phyloP scores from a whole-genome alignment of 1,140 invertebrate species.

The Pseudoatta argentina region DNA sequence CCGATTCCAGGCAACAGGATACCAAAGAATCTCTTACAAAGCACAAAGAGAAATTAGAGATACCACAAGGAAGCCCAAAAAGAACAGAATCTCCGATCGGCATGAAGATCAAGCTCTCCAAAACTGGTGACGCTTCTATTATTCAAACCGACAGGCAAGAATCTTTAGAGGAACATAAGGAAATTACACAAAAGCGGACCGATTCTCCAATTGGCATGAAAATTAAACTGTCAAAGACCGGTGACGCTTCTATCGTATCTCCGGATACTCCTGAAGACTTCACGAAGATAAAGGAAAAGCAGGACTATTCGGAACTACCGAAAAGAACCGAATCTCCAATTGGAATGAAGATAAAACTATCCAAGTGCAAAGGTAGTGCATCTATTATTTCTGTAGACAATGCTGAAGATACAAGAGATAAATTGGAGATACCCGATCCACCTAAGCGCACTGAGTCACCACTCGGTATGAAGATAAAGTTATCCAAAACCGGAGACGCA shows the following conservation, averaged over 20 bases:
- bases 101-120: slow-evolving; percentile 81
- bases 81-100: slow-evolving; percentile 79
- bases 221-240: slow-evolving; percentile 84
- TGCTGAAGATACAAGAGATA: slow-evolving; percentile 76
- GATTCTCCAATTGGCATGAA: slow-evolving; percentile 84
- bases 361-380: slow-evolving; percentile 77
- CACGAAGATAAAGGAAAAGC: slow-evolving; percentile 71
- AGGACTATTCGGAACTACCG: slow-evolving; percentile 70
- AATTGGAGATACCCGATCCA: slow-evolving; percentile 74
- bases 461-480: slow-evolving; percentile 78
- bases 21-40: slow-evolving; percentile 70
- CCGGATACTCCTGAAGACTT: slow-evolving; percentile 71
- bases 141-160: slow-evolving; percentile 77
- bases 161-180: slow-evolving; percentile 69
- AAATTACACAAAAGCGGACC: slow-evolving; percentile 72
- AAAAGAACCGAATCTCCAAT: slow-evolving; percentile 81
- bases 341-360: slow-evolving; percentile 83
- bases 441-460: slow-evolving; percentile 77
- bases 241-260: slow-evolving; percentile 84
- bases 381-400: slow-evolving; percentile 78
- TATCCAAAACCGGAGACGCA: slow-evolving; percentile 76
- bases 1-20: slow-evolving; percentile 73
- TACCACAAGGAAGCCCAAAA: slow-evolving; percentile 67
- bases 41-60: slow-evolving; percentile 74
- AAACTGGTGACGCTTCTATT: slow-evolving; percentile 79